Evolutionary conservation across 2,888 invertebrate species (phyloP), one percentile per base, ranked within the genome.

Genomic region (Carabus problematicus): DNA sequence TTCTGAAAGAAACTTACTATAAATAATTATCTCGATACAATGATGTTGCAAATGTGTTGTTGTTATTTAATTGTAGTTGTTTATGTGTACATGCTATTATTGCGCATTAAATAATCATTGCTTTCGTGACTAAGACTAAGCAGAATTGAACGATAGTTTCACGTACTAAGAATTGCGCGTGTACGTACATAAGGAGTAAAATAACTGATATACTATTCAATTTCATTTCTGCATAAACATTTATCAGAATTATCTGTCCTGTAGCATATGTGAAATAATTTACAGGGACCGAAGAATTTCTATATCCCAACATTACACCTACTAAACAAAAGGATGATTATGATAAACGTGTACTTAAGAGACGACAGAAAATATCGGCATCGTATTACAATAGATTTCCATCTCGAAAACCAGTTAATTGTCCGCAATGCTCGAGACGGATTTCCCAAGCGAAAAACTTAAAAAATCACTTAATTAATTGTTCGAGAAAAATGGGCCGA

Each of bases 211-310:
- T 6, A 29, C 3, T 29, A 29, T 29, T 12, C 12, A 45, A 45
- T 45, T 45, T 45, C 64, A 64, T 64, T 64, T 64, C 64, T 64
- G 64, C 64, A 64, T 64, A 64, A 8, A 19, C 42, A 11, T 12
- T n/a, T n/a, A 7, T 45, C 12, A 12, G 2, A 45, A 3, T 55
- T 8, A 55, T 29, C 29, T 29, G 18, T 29, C 42, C 43, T 55
- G 55, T 55, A 41, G 55, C 41, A 63, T 16, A 56, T 55, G 56
- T 55, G 55, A 42, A 64, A 55, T 64, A 55, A 55, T 64, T 64
- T 64, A 41, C 64, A 64, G 64, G 64, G 19, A 18, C 12, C 8
- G 64, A 64, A 64, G 63, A 63, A 8, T 64, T 29, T 29, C 29
- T 29, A 41, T 18, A 40, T 7, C 14, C 8, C 12, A 16, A 11